Conservation (phyloP, 2,113 vertebrate genomes). For the Syrmaticus mikado region DNA sequence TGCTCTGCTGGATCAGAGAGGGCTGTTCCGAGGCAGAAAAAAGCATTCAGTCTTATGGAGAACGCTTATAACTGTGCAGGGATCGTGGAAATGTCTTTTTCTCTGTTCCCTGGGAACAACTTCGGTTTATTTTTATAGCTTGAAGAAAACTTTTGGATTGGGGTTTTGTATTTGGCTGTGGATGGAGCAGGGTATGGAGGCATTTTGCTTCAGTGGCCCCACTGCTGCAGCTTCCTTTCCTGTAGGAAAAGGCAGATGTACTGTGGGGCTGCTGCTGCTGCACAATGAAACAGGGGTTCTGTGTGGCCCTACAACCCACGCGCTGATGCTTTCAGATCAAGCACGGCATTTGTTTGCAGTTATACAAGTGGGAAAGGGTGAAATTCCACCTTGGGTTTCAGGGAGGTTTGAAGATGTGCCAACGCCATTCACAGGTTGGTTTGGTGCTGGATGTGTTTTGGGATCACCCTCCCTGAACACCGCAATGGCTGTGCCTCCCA, state of each 20-base stretch:
- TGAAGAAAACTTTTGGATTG: slow-evolving; percentile 11
- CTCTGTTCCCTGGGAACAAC: neutral
- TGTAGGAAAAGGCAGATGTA: neutral
- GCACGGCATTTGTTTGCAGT: neutral
- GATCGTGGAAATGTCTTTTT: neutral
- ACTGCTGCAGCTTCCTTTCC: neutral
- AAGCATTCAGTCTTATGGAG: neutral
- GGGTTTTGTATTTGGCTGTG: neutral
- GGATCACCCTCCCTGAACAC: neutral
- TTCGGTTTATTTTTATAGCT: slow-evolving; percentile 30
- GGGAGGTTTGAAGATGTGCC: neutral
- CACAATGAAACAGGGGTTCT: neutral
- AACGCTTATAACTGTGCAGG: neutral
- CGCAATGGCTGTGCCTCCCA: neutral
- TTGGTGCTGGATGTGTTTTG: neutral
- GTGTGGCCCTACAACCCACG: neutral
- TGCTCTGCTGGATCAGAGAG: slow-evolving; percentile 52
- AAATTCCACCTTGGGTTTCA: neutral
- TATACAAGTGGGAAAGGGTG: neutral
- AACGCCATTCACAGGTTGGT: neutral
- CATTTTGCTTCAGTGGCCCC: neutral
- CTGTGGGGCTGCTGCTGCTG: neutral
- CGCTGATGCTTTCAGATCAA: fast-evolving
- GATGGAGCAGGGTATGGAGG: neutral
- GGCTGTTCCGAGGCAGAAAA: neutral